Evolutionary conservation across 2,797 vertebrate genomes (phyloP).

Genomic region (Acrossocheilus fasciatus): DNA sequence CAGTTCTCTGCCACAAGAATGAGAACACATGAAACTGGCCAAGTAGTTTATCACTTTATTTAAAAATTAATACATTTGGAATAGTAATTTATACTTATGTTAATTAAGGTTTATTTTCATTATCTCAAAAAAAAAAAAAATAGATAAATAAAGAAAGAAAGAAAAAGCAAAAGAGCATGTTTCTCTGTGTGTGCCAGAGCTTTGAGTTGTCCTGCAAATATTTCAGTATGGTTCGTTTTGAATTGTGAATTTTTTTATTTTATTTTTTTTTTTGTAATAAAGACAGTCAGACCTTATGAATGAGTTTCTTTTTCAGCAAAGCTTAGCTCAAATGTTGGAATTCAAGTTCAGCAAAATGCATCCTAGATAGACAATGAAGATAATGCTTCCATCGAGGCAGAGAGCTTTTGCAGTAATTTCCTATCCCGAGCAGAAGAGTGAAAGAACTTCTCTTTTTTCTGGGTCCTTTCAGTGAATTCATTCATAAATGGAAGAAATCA

Average conservation of each 20-base stretch:
- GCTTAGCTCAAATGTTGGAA: slow-evolving; percentile 17
- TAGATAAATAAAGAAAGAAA: no score
- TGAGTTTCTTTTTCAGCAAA: not conserved
- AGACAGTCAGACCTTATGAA: not conserved
- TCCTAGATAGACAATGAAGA: slow-evolving; percentile 16
- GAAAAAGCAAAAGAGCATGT: not conserved
- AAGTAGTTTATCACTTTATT: slow-evolving; percentile 12
- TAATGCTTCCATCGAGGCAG: slow-evolving; percentile 5
- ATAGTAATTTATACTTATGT: not conserved
- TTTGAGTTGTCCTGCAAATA: not conserved
- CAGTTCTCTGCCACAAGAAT: not conserved
- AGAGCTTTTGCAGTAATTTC: not conserved
- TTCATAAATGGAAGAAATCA: not conserved
- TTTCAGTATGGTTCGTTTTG: not conserved
- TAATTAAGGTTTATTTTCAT: not conserved
- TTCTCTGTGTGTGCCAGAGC: not conserved
- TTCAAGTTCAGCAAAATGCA: slow-evolving; percentile 10
- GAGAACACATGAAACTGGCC: not conserved
- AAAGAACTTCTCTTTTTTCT: not conserved
- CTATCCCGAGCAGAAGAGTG: not conserved
- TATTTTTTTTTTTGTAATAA: not conserved
- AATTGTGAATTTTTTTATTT: not conserved
- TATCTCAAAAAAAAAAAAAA: no score
- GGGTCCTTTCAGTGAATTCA: not conserved
- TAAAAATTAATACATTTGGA: not conserved